These are phyloP conservation scores for Hyla sarda DNA, from an alignment of 2,113 vertebrate genomes.

Conservation along the genomic window DNA sequence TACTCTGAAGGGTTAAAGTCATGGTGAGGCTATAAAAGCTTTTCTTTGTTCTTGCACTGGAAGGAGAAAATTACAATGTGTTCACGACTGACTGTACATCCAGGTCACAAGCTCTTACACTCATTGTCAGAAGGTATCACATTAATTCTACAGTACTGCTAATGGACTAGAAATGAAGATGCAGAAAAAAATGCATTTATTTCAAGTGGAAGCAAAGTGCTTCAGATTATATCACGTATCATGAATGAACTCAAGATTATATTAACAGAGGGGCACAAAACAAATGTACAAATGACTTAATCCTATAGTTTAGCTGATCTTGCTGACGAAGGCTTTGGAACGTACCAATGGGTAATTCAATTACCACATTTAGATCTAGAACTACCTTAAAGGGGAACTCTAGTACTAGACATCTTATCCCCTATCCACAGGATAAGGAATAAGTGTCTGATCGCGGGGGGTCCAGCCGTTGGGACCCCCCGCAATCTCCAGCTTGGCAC, in stretches of 20 bases:
- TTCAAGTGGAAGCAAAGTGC: background rate
- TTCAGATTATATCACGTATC: background rate
- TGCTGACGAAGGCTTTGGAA: background rate
- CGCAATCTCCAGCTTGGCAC: too few species aligned
- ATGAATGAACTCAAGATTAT: background rate
- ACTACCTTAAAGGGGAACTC: too few species aligned
- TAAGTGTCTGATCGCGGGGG: too few species aligned
- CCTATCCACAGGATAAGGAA: too few species aligned
- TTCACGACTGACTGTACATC: slow-evolving; percentile 45
- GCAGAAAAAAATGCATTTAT: background rate
- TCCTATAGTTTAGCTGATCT: background rate
- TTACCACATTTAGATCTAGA: too few species aligned
- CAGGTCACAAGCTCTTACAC: slow-evolving; percentile 29
- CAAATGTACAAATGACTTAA: background rate
- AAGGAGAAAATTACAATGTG: slow-evolving; percentile 31
- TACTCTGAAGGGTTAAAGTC: background rate
- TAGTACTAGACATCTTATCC: too few species aligned
- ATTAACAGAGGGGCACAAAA: background rate
- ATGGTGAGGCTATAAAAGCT: slow-evolving; percentile 24
- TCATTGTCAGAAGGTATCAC: background rate
- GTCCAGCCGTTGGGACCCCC: too few species aligned
- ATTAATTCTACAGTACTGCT: background rate
- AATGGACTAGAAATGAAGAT: background rate
- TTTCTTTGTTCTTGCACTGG: slow-evolving; percentile 33
- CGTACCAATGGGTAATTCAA: background rate